Base-by-base conservation (phyloP, 2,888 invertebrate genomes). In the Atethmia centrago region DNA sequence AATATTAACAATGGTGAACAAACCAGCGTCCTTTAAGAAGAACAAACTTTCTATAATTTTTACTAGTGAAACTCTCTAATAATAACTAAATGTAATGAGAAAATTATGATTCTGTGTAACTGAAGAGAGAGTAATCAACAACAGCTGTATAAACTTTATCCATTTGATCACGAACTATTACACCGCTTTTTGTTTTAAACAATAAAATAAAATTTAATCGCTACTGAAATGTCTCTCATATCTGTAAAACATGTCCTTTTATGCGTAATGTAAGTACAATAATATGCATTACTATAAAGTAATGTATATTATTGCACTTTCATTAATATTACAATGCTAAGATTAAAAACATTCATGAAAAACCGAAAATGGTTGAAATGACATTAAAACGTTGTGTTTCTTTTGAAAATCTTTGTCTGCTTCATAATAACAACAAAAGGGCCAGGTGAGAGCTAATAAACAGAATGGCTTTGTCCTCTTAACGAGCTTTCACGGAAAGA, bases 381-480 rank as follows among this genome's bases (percentile, higher is more conserved):
- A 79, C 74, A 79, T 79, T 84, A 84, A 87, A 86, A 72, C 67
- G 65, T 63, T 83, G 80, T 86, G 83, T 76, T 88, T 86, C 88
- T 86, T 89, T 85, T 82, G 74, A 84, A 88, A 90, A 89, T 89
- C 88, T 89, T 88, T 86, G 85, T 86, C 81, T 83, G 80, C 77
- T 86, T 87, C 86, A 88, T 89, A 90, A 90, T 90, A 91, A 91
- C 86, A 91, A 92, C 90, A 91, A 91, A 84, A 91, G 86, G 84
- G 85, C 83, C 90, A 92, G 93, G 92, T 92, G 90, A 87, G 89
- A 89, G 90, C 88, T 91, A 92, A 92, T 93, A 93, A 93, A 91
- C 90, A 89, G 88, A 90, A 89, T 85, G 89, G 90, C 90, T 92
- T 92, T 93, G 91, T 91, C 89, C 86, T 80, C 87, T 85, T 92